Base-by-base conservation (phyloP, 2,113 vertebrate genomes). In the Saccopteryx bilineata region DNA sequence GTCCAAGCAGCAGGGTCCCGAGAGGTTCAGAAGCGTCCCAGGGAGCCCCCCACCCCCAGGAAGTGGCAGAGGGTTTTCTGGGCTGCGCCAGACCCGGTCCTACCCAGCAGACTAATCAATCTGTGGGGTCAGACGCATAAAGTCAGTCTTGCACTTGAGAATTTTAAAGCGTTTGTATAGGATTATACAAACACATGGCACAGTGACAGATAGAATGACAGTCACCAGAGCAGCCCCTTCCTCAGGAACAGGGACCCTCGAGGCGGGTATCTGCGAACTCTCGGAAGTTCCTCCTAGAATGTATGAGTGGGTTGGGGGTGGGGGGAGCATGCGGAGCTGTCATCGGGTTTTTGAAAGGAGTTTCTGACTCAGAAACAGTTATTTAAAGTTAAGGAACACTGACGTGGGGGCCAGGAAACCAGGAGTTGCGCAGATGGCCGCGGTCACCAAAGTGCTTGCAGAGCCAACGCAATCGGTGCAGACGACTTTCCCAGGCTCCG, bases 381-480 rank as follows among this genome's bases (percentile, higher is more conserved):
- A 19, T 54, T 54, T 7, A 9, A 48, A 46, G 19, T 61, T 68
- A 28, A 17, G 26, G 69, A 68, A 5, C 19, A 5, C 4, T 8
- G n/a, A 21, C 4, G 15, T 23, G 26, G 46, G 39, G 46, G 14
- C 31, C 2, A 1, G 9, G 28, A 75, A 19, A 18, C 10, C 0
- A 7, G 4, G 0, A 7, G 17, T 1, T 1, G 23, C 24, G 31
- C 69, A 46, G 39, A n/a, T 5, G 60, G 74, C n/a, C 10, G 2
- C 1, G 33, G 48, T 17, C 9, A 0, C 1, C 12, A 31, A 6
- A 1, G 14, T 39, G 28, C 17, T 0, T 13, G 24, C 33, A 1
- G 39, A 3, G 2, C 60, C 71, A 14, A 1, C 0, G 12, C 23
- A 1, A 2, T 5, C 86, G 52, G 7, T 7, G 19, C 33, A 9